phyloP scores from a whole-genome alignment of 2,888 invertebrate species.

The Strigamia maritima region DNA sequence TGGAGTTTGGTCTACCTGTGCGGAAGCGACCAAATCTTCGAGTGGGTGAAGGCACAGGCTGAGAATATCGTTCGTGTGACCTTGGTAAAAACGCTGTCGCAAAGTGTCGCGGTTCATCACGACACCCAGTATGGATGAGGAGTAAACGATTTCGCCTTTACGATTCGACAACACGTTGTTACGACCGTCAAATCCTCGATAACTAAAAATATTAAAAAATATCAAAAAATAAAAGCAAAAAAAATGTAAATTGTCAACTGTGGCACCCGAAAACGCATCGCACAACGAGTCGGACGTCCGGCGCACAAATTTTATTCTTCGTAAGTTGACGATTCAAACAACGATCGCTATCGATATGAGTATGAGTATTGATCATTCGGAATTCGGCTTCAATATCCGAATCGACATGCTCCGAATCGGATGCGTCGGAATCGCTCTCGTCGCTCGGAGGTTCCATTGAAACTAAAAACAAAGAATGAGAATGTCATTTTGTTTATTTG shows the following conservation, averaged over 20 bases:
- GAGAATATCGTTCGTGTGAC: slow-evolving; percentile 55
- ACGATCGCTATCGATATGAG: neutral
- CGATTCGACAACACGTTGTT: slow-evolving; percentile 54
- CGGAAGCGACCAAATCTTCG: slow-evolving; percentile 54
- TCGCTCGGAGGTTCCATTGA: neutral
- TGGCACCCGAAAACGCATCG: slow-evolving; percentile 38
- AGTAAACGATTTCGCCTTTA: slow-evolving; percentile 53
- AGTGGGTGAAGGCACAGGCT: slow-evolving; percentile 53
- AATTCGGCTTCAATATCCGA: slow-evolving; percentile 38
- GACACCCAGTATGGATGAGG: slow-evolving; percentile 54
- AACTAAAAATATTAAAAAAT: slow-evolving; percentile 47
- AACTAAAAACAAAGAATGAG: neutral
- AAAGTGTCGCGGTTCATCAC: slow-evolving; percentile 50
- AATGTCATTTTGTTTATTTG: no score
- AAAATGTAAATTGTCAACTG: neutral
- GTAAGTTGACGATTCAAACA: neutral
- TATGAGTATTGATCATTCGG: slow-evolving; percentile 3
- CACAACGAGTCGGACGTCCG: slow-evolving; percentile 35
- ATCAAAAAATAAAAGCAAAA: neutral
- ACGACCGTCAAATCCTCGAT: slow-evolving; percentile 55
- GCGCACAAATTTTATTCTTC: slow-evolving; percentile 7
- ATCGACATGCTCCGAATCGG: slow-evolving; percentile 34
- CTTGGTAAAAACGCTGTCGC: slow-evolving; percentile 52
- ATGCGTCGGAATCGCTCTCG: slow-evolving; percentile 25
- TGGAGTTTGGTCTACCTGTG: slow-evolving; percentile 51